Evolutionary conservation across 2,888 invertebrate species (phyloP), one percentile per base, ranked within the genome.

Genomic region (Napeogenes sylphis): DNA sequence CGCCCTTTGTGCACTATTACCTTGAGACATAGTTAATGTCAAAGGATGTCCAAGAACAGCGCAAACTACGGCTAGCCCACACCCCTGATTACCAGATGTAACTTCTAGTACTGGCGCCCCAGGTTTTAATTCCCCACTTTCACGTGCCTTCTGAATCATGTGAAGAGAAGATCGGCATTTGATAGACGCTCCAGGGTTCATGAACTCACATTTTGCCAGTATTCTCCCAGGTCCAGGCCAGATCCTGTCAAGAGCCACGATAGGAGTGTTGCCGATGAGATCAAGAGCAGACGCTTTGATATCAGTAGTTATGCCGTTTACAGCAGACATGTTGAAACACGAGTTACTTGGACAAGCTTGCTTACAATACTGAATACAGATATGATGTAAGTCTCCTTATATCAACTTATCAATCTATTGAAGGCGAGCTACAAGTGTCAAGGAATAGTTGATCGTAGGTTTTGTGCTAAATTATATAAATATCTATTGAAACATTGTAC

Each of bases 41-140:
- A 89, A 78, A 2, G 89, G 90, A 68, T 90, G 87, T 2, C 81
- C 79, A 8, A 87, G 68, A 8, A 90, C 87, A 1, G 90, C 86
- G 61, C 90, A 90, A 6, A 90, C 90, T 0, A 89, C 84, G 4
- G 90, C 90, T 3, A 90, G 80, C 8, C 90, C 90, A 62, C 87
- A 87, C 53, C 90, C 90, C 68, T 90, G 90, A 69, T 90, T 90
- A 1, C 90, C 90, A 2, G 90, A 90, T 2, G 90, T 90, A 4
- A 88, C 82, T 70, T 90, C 90, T 3, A 88, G 70, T 2, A 90
- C 85, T 0, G 82, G 82, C 6, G 66, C 76, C 4, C 86, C 87
- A 4, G 87, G 87, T 59, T 81, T 78, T 54, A 90, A 64, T 3
- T 77, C 76, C 10, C 90, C 89, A 21, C 73, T 75, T 35, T 76